A percentile compares a stretch with the other conserved stretches of the same genome.
phyloP scores from a whole-genome alignment of 2,888 invertebrate genomes.

The Auanema freiburgensis region DNA sequence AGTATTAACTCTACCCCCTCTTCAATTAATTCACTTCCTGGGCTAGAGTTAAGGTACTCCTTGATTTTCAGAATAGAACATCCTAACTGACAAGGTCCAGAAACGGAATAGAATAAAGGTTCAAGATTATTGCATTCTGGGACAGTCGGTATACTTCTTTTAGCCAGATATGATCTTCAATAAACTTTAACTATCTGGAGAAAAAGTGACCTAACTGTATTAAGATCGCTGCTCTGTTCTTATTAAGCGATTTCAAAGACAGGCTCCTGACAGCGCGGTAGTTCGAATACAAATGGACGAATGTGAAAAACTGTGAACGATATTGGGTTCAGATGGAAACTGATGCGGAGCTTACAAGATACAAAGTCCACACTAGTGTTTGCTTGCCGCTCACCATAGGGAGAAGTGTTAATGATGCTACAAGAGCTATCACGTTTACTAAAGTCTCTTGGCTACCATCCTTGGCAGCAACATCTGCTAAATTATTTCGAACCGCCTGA shows the following conservation, averaged over 20 bases:
- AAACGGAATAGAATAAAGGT: constrained; percentile 24
- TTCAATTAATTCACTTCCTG: neutral
- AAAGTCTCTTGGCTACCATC: constrained; percentile 95
- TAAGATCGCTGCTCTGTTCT: constrained; percentile 28
- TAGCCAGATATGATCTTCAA: constrained; percentile 22
- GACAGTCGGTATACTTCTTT: neutral
- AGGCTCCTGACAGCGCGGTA: constrained; percentile 68
- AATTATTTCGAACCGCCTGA: constrained; percentile 80
- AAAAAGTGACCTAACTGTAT: neutral
- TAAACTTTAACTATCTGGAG: too few relatives aligned
- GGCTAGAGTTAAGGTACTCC: neutral
- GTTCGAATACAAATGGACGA: constrained; percentile 83
- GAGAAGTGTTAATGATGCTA: constrained; percentile 33
- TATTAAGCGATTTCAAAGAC: constrained; percentile 45
- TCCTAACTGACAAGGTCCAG: constrained; percentile 21
- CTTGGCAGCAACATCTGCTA: constrained; percentile 79
- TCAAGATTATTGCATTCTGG: constrained; percentile 23
- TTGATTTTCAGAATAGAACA: neutral
- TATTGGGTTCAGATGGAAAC: neutral
- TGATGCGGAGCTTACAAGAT: constrained; percentile 66
- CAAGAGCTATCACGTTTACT: constrained; percentile 75
- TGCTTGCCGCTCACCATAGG: constrained; percentile 48
- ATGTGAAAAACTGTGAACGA: constrained; percentile 71
- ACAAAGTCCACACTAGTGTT: constrained; percentile 72
- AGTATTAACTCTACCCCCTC: neutral